These are phyloP conservation scores for Callospermophilus lateralis DNA, from an alignment of 2,113 vertebrate genomes.

Conservation along the genomic window DNA sequence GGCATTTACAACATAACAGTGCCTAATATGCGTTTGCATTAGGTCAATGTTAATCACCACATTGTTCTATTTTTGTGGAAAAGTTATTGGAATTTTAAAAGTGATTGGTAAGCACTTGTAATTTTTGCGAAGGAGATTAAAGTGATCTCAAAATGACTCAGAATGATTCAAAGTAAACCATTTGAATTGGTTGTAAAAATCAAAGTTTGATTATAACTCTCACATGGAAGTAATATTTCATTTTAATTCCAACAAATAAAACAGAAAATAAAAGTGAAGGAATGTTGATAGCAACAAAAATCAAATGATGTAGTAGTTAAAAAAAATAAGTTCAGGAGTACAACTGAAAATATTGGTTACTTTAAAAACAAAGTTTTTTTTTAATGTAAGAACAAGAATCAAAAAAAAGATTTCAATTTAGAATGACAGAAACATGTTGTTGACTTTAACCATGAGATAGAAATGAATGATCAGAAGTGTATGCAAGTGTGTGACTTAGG, in stretches of 20 bases:
- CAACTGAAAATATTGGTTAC: too few relatives aligned
- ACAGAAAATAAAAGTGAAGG: neutral
- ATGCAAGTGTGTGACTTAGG: neutral
- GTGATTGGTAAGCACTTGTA: neutral
- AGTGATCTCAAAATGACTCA: neutral
- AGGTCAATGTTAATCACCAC: neutral
- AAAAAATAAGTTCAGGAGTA: too few relatives aligned
- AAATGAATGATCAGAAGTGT: neutral
- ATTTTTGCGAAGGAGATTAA: neutral
- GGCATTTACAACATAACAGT: neutral
- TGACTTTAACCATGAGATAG: neutral
- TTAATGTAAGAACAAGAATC: neutral
- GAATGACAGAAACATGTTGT: neutral
- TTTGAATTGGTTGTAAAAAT: neutral
- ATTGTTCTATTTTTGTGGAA: neutral
- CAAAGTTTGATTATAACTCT: neutral
- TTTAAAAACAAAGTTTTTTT: neutral
- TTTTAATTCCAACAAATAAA: neutral
- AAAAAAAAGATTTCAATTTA: neutral
- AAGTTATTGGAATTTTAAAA: neutral
- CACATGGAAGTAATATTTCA: neutral
- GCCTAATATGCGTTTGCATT: neutral
- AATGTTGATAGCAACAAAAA: neutral
- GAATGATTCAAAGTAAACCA: neutral
- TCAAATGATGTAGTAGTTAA: neutral